Evolutionary conservation across 2,888 invertebrate genomes (phyloP).

Genomic region (Pandemis heparana): DNA sequence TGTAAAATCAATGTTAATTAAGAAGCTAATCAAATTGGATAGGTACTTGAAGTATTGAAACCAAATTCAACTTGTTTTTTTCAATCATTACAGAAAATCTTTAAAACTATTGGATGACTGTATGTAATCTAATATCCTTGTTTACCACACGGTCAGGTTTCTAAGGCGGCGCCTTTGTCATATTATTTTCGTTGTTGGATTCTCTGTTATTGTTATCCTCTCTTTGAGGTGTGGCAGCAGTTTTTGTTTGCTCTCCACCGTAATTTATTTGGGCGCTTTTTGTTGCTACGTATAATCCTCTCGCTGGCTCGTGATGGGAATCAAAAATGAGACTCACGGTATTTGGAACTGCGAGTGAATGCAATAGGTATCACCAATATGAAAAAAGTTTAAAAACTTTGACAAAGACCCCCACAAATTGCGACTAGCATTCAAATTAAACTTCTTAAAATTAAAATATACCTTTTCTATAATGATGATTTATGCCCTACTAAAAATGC

Average conservation of each 20-base stretch:
- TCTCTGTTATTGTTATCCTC: constrained; percentile 77
- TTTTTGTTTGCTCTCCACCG: constrained; percentile 66
- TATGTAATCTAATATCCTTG: constrained; percentile 55
- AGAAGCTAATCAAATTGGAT: not conserved
- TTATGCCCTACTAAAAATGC: not conserved
- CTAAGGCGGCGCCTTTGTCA: constrained; percentile 58
- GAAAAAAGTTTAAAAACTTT: not conserved
- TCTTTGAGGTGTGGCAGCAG: constrained; percentile 71
- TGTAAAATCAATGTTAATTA: not conserved
- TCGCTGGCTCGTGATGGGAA: constrained; percentile 48
- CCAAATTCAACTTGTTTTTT: not conserved
- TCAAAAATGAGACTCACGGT: constrained; percentile 48
- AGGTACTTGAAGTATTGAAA: not conserved
- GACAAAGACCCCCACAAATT: not conserved
- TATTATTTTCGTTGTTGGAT: constrained; percentile 68
- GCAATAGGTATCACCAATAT: constrained; percentile 21
- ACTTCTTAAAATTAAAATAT: not conserved
- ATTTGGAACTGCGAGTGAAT: constrained; percentile 48
- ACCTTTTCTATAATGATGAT: not conserved
- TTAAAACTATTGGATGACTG: constrained; percentile 49
- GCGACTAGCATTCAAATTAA: not conserved
- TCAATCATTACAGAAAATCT: constrained; percentile 37
- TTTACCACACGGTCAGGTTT: constrained; percentile 66
- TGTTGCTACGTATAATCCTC: constrained; percentile 62
- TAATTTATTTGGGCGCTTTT: constrained; percentile 70